Conservation (phyloP, 2,888 invertebrate genomes). For the Drosophila limbata region DNA sequence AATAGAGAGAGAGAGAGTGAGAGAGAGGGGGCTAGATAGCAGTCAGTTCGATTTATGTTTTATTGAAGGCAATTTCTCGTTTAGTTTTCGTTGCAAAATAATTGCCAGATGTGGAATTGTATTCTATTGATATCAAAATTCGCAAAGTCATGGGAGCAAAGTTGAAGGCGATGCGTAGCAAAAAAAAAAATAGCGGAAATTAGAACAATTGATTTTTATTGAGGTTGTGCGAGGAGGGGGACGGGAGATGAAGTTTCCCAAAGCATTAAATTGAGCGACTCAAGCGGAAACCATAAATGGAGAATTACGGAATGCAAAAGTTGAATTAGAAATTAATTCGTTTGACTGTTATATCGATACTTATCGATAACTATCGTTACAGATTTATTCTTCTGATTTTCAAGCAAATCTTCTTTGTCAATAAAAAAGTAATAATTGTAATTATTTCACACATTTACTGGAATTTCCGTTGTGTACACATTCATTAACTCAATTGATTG, state of each 20-base stretch:
- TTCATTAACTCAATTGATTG: constrained; percentile 2
- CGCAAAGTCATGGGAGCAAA: constrained; percentile 52
- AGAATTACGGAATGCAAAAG: constrained; percentile 16
- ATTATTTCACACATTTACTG: not conserved
- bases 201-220: constrained; percentile 49
- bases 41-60: constrained; percentile 65
- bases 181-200: constrained; percentile 42
- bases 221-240: not conserved
- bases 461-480: constrained; percentile 16
- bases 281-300: constrained; percentile 47
- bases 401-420: not conserved
- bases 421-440: not conserved
- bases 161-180: constrained; percentile 22
- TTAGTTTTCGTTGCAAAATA: constrained; percentile 63
- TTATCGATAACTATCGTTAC: not conserved
- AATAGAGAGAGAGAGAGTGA: constrained; percentile 9
- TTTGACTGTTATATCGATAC: not conserved
- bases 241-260: constrained; percentile 7
- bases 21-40: not conserved
- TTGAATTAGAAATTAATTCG: not conserved
- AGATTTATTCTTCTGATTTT: not conserved
- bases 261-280: constrained; percentile 30
- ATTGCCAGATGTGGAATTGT: constrained; percentile 69
- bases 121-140: constrained; percentile 49
- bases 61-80: constrained; percentile 73